Percentiles rank a stretch among this genome's conserved stretches.
These are phyloP conservation scores for Sebastolobus alascanus DNA, from an alignment of 2,797 vertebrate species.

Conservation along the genomic window DNA sequence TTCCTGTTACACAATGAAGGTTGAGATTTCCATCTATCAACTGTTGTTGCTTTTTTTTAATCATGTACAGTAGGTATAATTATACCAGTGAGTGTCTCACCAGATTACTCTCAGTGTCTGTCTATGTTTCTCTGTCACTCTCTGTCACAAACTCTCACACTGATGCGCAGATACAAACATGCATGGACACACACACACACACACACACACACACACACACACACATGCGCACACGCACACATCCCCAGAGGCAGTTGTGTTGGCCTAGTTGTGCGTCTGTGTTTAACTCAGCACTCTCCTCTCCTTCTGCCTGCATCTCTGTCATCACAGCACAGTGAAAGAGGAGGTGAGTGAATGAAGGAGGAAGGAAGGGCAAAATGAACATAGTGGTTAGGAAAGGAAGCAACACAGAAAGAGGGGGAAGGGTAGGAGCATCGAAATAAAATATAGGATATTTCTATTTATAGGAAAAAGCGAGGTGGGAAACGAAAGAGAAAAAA, in stretches of 20 bases:
- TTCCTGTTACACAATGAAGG: conserved; percentile 7
- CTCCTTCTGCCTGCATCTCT: conserved; percentile 64
- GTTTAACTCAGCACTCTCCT: conserved; percentile 75
- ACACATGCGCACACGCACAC: conserved; percentile 51
- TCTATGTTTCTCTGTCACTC: conserved; percentile 36
- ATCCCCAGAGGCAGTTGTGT: conserved; percentile 72
- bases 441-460: neutral
- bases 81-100: conserved; percentile 30
- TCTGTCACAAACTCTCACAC: conserved; percentile 31
- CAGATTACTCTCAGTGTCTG: conserved; percentile 41
- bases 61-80: conserved; percentile 52
- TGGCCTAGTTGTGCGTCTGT: conserved; percentile 80
- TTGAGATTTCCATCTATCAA: neutral
- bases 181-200: conserved; percentile 33
- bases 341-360: conserved; percentile 46
- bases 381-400: conserved; percentile 16
- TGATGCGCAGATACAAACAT: conserved; percentile 30
- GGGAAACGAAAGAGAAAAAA: neutral
- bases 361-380: conserved; percentile 26
- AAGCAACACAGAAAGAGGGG: neutral
- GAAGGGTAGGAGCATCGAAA: neutral
- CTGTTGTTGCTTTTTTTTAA: conserved; percentile 24
- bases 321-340: conserved; percentile 51
- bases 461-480: neutral
- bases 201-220: conserved; percentile 36